Evolutionary conservation across 1,140 invertebrate genomes (phyloP).

Genomic region (Dreissena rostriformis): DNA sequence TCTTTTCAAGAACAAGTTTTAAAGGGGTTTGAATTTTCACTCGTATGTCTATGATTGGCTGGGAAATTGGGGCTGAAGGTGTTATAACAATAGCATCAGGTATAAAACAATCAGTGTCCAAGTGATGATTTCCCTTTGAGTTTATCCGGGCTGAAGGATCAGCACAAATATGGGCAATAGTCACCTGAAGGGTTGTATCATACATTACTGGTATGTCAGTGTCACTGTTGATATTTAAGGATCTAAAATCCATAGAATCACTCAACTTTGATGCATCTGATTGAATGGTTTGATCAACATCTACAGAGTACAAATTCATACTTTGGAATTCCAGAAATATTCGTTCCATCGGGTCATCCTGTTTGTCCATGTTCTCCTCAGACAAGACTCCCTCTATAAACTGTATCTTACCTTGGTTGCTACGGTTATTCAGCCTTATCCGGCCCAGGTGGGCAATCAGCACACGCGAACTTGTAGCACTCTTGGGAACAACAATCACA

Average conservation of each 20-base stretch:
- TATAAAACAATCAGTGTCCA: conserved; percentile 17
- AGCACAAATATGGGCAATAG: conserved; percentile 72
- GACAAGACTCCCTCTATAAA: conserved; percentile 34
- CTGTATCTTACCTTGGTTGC: conserved; percentile 29
- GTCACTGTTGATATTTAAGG: conserved; percentile 45
- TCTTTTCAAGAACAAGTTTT: conserved; percentile 91
- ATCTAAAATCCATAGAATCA: conserved; percentile 12
- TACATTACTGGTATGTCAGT: conserved; percentile 80
- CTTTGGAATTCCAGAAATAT: conserved; percentile 87
- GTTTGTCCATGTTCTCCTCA: conserved; percentile 19
- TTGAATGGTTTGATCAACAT: conserved; percentile 82
- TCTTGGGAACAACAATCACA: conserved; percentile 92
- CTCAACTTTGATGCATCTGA: no score
- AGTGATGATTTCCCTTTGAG: background rate
- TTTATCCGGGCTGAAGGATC: conserved; percentile 2
- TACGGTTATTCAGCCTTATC: conserved; percentile 86
- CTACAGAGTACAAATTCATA: conserved; percentile 93
- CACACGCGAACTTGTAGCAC: conserved; percentile 90
- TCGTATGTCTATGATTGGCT: conserved; percentile 83
- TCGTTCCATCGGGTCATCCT: conserved; percentile 50
- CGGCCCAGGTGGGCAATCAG: conserved; percentile 96
- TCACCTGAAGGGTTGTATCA: conserved; percentile 90
- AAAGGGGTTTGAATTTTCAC: conserved; percentile 92
- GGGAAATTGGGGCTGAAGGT: background rate
- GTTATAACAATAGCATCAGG: conserved; percentile 29